Evolutionary conservation across 2,888 invertebrate genomes (phyloP), one percentile per base, ranked within the genome.

Genomic region (Rotaria macrura): DNA sequence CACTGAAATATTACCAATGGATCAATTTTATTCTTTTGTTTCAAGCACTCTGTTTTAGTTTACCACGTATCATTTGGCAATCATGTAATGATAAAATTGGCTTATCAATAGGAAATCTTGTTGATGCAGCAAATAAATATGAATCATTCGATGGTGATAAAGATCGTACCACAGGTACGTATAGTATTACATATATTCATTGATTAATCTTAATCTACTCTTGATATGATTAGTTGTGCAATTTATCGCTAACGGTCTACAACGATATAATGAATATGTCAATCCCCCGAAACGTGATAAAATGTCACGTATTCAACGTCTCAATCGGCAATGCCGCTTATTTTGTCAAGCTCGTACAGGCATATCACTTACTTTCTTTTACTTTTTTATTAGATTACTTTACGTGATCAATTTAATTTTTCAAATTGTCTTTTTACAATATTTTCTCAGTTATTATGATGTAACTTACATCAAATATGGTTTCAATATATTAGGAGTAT

Each of bases 1-100:
- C 85, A 79, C 55, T 86, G 1, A 85, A 85, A 57, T 86, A 86
- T 34, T 86, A 86, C 84, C 86, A 86, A 85, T 86, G 86, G 86
- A 85, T 86, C 47, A 85, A 86, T 85, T 85, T 86, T 38, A 79
- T 86, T 6, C 52, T 86, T 25, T 54, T 86, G 29, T 40, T 86
- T 40, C 86, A 86, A 83, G 84, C 85, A 17, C 34, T 86, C 23
- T 49, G 83, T 17, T 86, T 86, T 34, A 65, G 83, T 49, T 74
- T 86, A 38, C 86, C 86, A n/a, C 54, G 85, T 17, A 85, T 86
- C 23, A 52, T 86, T 4, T 86, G 86, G 86, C 55, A 79, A 34
- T 85, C 86, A 34, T 84, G 85, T 54, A 83, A 86, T 57, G 85
- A 85, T 54, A 85, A 83, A 74, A 79, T 54, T 79, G 86, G 85